phyloP scores from a whole-genome alignment of 2,888 invertebrate species.

The Fragum fragum region DNA sequence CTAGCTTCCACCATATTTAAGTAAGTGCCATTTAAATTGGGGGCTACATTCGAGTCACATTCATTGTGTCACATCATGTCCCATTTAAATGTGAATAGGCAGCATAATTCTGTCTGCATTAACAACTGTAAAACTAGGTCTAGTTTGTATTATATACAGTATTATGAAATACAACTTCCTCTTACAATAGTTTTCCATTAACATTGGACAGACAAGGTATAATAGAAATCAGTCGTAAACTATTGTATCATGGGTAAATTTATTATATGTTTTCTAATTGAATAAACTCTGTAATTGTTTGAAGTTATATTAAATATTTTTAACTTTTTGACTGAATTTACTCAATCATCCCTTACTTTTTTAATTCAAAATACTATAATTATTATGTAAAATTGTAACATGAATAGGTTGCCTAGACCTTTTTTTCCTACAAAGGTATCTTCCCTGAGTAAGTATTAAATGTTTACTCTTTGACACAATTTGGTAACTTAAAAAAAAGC shows the following conservation, averaged over 20 bases:
- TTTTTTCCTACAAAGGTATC: slow-evolving; percentile 4
- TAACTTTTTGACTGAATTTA: neutral
- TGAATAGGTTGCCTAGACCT: neutral
- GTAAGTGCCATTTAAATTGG: neutral
- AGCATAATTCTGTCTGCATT: neutral
- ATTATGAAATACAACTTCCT: neutral
- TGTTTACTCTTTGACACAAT: neutral
- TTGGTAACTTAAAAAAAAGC: neutral
- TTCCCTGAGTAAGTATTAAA: neutral
- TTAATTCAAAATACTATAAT: neutral
- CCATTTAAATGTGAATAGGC: neutral
- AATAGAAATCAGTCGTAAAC: neutral
- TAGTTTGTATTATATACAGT: slow-evolving; percentile 12
- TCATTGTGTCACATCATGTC: slow-evolving; percentile 9
- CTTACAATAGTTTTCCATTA: slow-evolving; percentile 11
- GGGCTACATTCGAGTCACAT: neutral
- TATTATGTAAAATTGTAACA: neutral
- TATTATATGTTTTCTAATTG: slow-evolving; percentile 1
- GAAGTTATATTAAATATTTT: neutral
- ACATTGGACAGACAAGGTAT: neutral
- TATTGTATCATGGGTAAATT: slow-evolving; percentile 14
- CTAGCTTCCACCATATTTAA: neutral
- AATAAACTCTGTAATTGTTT: neutral
- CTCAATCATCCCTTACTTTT: no score
- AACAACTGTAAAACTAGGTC: neutral